Conservation (phyloP, 2,797 vertebrate species). For the Pachyuromys duprasi region DNA sequence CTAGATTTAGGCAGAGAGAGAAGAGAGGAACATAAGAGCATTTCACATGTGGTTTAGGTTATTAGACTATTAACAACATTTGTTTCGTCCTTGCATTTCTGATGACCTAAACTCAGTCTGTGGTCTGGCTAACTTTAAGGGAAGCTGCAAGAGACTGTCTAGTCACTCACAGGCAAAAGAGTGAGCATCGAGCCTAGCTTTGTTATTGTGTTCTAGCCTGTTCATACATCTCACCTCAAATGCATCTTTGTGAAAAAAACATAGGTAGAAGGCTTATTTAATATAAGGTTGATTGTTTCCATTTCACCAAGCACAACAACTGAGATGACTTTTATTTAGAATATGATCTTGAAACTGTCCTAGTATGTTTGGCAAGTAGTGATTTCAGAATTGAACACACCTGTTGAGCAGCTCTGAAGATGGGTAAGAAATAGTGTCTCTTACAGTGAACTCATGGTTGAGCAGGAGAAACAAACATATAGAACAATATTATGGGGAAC, state of each 20-base stretch:
- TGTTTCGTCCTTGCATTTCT: not conserved
- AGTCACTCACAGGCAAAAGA: not conserved
- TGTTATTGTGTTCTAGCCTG: not conserved
- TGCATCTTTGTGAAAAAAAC: not conserved
- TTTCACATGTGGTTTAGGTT: not conserved
- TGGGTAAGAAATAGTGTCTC: not conserved
- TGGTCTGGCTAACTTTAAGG: not conserved
- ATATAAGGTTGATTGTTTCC: not conserved
- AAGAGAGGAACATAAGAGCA: not conserved
- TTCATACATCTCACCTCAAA: not conserved
- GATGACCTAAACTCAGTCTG: not conserved
- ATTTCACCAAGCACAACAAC: not conserved
- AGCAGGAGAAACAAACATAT: not conserved
- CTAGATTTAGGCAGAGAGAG: not conserved
- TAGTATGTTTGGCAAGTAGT: conserved; percentile 1
- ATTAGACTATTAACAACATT: not conserved
- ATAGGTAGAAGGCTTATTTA: not conserved
- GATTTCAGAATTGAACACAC: not conserved
- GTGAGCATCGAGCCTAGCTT: not conserved
- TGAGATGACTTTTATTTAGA: conserved; percentile 28
- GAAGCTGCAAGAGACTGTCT: not conserved
- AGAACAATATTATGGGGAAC: not conserved
- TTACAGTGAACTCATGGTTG: not conserved
- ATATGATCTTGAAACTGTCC: not conserved
- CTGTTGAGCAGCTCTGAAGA: not conserved